Conservation (phyloP, 92 coral and sea anemone genomes). For the Siderastrea radians region DNA sequence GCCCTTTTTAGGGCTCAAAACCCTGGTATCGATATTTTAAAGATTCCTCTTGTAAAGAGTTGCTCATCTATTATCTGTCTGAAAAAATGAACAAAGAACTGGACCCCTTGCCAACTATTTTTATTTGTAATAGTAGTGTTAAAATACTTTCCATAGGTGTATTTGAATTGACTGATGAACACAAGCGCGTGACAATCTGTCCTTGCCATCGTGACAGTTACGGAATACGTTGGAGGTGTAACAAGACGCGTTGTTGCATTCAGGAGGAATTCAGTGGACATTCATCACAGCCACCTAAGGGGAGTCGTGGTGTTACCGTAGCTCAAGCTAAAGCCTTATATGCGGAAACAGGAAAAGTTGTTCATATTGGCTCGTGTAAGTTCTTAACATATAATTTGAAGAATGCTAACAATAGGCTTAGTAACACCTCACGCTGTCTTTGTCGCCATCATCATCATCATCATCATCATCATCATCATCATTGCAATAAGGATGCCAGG, state of each 20-base stretch:
- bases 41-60: no score
- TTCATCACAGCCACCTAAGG: neutral
- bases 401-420: neutral
- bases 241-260: neutral
- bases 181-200: conserved; percentile 11
- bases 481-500: no score
- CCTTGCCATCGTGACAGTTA: conserved; percentile 16
- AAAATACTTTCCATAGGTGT: neutral
- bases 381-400: neutral
- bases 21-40: no score
- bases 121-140: neutral
- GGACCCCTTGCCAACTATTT: neutral
- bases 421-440: no score
- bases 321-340: neutral
- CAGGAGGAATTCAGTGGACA: neutral
- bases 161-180: neutral
- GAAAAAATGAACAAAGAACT: neutral
- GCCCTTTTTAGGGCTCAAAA: no score
- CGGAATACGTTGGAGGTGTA: neutral
- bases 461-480: neutral
- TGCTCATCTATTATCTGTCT: neutral
- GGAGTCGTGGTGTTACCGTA: neutral
- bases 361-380: neutral
- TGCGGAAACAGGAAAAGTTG: neutral
- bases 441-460: neutral